Base-by-base conservation (phyloP, 1,140 invertebrate species). In the Muscidifurax raptorellus region DNA sequence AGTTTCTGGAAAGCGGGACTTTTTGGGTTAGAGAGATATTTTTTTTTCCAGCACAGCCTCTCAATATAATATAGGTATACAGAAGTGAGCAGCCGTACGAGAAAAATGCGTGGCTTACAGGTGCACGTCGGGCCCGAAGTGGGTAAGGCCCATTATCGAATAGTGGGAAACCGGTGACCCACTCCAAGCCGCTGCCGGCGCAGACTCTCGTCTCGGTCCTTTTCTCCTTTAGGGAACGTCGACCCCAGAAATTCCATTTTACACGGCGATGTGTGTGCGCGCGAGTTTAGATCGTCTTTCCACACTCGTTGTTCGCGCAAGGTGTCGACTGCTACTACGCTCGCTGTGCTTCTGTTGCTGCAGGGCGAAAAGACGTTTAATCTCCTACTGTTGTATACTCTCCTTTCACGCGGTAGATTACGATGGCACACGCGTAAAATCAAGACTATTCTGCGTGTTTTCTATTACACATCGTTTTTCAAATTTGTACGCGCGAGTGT, bases 91-190 rank as follows among this genome's bases (percentile, higher is more conserved):
- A 30, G 52, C 30, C n/a, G n/a, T n/a, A n/a, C n/a, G 2, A 76
- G 81, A 82, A 76, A 82, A 75, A 78, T 78, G 28, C 40, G 28
- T 47, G 40, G 40, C 67, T 52, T 86, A 89, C 88, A 89, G 88
- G 88, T 89, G 89, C 85, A 87, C 28, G 67, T 71, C 74, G 85
- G 86, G 85, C 85, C 59, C 32, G 36, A 72, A 72, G 13, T 76
- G 85, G 83, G 59, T 30, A 59, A 71, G 85, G 86, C 86, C 87
- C 86, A 88, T 88, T 89, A 87, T 88, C 87, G 87, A 80, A 83
- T 88, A 89, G 88, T 86, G 85, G 87, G 86, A 90, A 89, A 89
- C 85, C 82, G 80, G 47, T 88, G 87, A 89, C 87, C 88, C 87
- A 89, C 85, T 89, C 83, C 5, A 84, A 72, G 82, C 12, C 6